Evolutionary conservation across 2,797 vertebrate species (phyloP).

Genomic region (Intellagama lesueurii): DNA sequence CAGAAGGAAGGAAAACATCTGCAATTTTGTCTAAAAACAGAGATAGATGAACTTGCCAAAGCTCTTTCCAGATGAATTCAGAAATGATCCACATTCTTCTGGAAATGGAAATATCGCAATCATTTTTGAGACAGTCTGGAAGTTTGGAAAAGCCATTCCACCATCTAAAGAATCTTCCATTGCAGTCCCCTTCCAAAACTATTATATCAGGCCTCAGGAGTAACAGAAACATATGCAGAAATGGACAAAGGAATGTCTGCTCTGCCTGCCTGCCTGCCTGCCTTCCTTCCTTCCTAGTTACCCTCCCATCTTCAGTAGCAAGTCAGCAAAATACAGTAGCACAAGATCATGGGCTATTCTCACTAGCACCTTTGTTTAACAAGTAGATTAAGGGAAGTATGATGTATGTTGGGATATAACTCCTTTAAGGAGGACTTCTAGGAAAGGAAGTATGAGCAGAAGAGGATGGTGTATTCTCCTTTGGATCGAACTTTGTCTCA

Average conservation of each 20-base stretch:
- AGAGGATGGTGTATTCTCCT: background rate
- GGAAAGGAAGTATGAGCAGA: background rate
- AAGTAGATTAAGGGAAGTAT: too few relatives aligned
- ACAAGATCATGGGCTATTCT: too few relatives aligned
- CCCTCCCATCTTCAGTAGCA: background rate
- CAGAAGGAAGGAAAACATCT: background rate
- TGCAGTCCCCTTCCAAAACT: background rate
- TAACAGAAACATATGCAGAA: background rate
- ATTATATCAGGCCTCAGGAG: background rate
- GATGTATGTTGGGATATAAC: background rate
- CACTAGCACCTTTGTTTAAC: too few relatives aligned
- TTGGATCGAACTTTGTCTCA: background rate
- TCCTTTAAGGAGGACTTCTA: background rate
- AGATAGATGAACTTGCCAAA: background rate
- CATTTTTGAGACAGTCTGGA: background rate
- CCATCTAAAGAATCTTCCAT: background rate
- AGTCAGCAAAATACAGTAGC: background rate
- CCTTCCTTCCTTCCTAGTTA: background rate
- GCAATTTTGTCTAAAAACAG: background rate
- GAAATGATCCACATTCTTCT: background rate
- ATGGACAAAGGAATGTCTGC: background rate
- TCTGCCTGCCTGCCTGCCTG: background rate
- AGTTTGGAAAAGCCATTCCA: background rate
- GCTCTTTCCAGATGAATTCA: background rate
- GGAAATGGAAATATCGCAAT: too few relatives aligned